Conservation (phyloP, 2,797 vertebrate species). For the Syndactyla subalaris region DNA sequence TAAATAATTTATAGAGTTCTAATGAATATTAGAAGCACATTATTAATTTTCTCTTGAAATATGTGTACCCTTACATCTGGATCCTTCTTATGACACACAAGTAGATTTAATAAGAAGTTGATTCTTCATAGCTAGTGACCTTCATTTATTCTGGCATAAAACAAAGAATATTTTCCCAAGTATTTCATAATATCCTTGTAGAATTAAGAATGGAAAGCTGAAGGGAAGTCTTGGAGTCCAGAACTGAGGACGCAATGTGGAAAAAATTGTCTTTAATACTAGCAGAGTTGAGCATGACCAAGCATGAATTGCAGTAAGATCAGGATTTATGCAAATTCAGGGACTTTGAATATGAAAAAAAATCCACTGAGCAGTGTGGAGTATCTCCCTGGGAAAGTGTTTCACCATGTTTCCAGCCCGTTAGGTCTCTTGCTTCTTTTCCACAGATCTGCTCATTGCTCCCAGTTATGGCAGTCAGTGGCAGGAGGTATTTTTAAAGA, state of each 20-base stretch:
- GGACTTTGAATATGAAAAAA: neutral
- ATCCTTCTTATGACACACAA: neutral
- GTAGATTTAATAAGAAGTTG: neutral
- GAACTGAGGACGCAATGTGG: neutral
- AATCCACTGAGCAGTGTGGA: neutral
- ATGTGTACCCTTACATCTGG: neutral
- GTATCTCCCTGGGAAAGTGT: neutral
- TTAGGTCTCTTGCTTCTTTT: neutral
- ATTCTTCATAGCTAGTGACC: neutral
- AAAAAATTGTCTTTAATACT: neutral
- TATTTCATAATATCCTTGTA: neutral
- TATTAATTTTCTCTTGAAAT: neutral
- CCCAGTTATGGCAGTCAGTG: neutral
- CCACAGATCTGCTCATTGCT: neutral
- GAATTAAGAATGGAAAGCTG: neutral
- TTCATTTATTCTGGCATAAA: neutral
- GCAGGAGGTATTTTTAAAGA: neutral
- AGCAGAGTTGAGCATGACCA: neutral
- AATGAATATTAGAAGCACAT: neutral
- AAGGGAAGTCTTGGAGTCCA: neutral
- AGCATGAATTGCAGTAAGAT: neutral
- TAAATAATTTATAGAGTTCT: neutral
- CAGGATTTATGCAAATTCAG: neutral
- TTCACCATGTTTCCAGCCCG: neutral
- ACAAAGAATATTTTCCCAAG: neutral